These are phyloP conservation scores for Tenodera sinensis DNA, from an alignment of 2,888 invertebrate genomes.

Conservation along the genomic window DNA sequence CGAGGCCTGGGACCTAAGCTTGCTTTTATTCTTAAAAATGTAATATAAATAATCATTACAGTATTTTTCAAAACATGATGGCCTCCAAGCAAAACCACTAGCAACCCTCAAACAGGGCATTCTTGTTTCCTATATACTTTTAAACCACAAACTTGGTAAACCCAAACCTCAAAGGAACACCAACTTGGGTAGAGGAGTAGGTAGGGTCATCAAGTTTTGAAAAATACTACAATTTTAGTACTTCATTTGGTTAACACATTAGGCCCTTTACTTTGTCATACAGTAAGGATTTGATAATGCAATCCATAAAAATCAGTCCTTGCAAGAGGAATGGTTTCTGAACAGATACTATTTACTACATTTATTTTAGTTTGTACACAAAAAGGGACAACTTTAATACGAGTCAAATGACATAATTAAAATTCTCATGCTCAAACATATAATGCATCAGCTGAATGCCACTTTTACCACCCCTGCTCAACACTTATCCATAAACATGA, in stretches of 20 bases:
- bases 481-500: not conserved
- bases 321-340: not conserved
- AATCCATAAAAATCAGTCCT: not conserved
- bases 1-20: not conserved
- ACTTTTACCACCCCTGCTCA: not conserved
- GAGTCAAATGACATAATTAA: not conserved
- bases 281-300: too few species aligned
- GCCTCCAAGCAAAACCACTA: too few species aligned
- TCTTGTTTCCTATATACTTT: too few species aligned
- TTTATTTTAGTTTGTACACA: not conserved
- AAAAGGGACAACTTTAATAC: not conserved
- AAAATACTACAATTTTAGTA: not conserved
- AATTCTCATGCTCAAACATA: not conserved
- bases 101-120: too few species aligned
- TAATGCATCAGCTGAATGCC: not conserved
- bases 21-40: not conserved
- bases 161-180: too few species aligned
- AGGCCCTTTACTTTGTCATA: not conserved
- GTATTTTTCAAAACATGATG: too few species aligned
- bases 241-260: not conserved
- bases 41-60: not conserved
- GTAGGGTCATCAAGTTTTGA: too few species aligned
- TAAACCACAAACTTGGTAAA: too few species aligned
- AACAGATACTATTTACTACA: not conserved
- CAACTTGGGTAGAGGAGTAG: too few species aligned